These are phyloP conservation scores for Lucilia sericata DNA, from an alignment of 1,140 invertebrate genomes.

Conservation along the genomic window DNA sequence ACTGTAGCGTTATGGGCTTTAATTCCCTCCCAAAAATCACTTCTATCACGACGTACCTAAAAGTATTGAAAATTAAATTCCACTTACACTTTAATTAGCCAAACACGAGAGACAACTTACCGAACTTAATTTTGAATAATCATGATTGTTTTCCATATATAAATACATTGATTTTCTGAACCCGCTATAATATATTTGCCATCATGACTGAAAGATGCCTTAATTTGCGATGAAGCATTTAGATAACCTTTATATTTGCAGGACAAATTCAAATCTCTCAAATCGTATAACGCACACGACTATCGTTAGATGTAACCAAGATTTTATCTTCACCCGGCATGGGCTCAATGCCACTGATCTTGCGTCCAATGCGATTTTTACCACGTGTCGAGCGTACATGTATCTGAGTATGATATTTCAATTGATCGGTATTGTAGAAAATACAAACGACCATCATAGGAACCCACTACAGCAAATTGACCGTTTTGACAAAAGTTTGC, in stretches of 20 bases:
- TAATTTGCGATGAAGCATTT: conserved; percentile 97
- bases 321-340: conserved; percentile 98
- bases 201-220: conserved; percentile 96
- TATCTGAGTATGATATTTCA: conserved; percentile 98
- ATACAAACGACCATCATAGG: conserved; percentile 98
- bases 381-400: conserved; percentile 94
- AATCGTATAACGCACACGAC: conserved; percentile 95
- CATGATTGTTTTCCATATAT: conserved; percentile 97
- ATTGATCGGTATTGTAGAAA: conserved; percentile 97
- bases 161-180: conserved; percentile 98
- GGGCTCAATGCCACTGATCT: conserved; percentile 97
- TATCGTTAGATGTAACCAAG: conserved; percentile 98
- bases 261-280: conserved; percentile 94
- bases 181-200: conserved; percentile 97
- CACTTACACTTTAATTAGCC: no score
- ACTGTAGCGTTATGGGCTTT: conserved; percentile 97
- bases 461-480: conserved; percentile 97
- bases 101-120: conserved; percentile 68
- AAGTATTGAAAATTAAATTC: not conserved
- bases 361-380: conserved; percentile 92
- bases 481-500: conserved; percentile 98
- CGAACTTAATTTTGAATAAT: conserved; percentile 95
- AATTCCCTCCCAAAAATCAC: conserved; percentile 98
- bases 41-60: conserved; percentile 84
- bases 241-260: conserved; percentile 97